phyloP scores from a whole-genome alignment of 1,140 invertebrate genomes.

The Babylonia areolata region DNA sequence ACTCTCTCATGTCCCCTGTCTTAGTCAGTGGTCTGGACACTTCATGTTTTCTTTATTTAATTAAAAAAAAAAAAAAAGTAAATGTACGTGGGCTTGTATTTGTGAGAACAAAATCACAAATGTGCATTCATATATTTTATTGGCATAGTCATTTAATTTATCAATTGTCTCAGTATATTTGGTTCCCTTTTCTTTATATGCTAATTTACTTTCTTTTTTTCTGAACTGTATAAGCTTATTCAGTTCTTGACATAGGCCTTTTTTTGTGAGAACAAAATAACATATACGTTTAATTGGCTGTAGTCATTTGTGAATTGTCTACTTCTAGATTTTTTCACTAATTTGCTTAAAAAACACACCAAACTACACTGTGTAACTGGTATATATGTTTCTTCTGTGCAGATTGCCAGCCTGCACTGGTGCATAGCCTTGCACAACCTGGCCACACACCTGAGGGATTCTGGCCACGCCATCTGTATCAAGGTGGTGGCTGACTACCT shows the following conservation, averaged over 20 bases:
- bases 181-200: too few species aligned
- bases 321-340: not conserved
- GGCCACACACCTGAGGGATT: conserved; percentile 28
- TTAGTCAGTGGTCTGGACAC: too few species aligned
- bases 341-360: not conserved
- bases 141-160: too few species aligned
- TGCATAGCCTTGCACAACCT: conserved; percentile 42
- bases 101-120: too few species aligned
- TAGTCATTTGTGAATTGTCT: not conserved
- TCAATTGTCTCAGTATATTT: too few species aligned
- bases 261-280: not conserved
- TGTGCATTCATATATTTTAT: too few species aligned
- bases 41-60: too few species aligned
- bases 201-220: too few species aligned
- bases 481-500: conserved; percentile 22
- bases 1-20: too few species aligned
- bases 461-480: conserved; percentile 21
- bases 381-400: not conserved
- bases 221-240: too few species aligned
- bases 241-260: not conserved
- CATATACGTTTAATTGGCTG: not conserved
- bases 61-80: too few species aligned
- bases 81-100: too few species aligned
- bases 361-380: not conserved
- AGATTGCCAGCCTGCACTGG: conserved; percentile 48